Percentiles rank a stretch among this genome's conserved stretches.
Conservation (phyloP, 2,888 invertebrate species). For the Deilephila elpenor region DNA sequence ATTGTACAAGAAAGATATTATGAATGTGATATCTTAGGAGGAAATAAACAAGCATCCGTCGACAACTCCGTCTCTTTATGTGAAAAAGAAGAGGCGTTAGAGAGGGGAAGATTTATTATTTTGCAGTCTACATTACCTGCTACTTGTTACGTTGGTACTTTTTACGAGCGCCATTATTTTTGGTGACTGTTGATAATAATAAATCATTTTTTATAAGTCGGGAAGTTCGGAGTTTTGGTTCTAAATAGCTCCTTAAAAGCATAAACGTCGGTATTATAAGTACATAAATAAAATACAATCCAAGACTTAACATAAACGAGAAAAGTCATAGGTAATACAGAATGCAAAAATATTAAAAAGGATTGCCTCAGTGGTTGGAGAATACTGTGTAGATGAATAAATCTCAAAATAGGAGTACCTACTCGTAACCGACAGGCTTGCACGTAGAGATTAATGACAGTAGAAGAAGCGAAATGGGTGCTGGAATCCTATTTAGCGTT, state of each 20-base stretch:
- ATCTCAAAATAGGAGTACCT: not conserved
- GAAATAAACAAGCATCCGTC: conserved; percentile 27
- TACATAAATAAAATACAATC: no score
- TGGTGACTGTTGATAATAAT: no score
- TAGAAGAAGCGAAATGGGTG: not conserved
- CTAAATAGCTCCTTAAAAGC: no score
- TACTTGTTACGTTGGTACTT: no score
- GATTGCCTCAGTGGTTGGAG: no score
- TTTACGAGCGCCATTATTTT: no score
- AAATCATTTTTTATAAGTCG: no score
- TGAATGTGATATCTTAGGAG: conserved; percentile 34
- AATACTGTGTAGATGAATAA: not conserved
- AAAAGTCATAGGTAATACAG: no score
- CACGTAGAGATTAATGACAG: conserved; percentile 3
- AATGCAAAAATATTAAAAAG: no score
- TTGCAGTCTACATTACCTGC: not conserved
- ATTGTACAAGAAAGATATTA: conserved; percentile 60
- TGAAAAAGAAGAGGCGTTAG: conserved; percentile 4
- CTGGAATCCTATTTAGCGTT: not conserved
- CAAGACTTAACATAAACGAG: no score
- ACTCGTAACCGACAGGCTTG: not conserved
- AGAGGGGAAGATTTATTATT: not conserved
- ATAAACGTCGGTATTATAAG: no score
- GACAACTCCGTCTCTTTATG: not conserved
- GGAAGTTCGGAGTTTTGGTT: no score